phyloP scores from a whole-genome alignment of 2,113 vertebrate species.

The Irena cyanogastra region DNA sequence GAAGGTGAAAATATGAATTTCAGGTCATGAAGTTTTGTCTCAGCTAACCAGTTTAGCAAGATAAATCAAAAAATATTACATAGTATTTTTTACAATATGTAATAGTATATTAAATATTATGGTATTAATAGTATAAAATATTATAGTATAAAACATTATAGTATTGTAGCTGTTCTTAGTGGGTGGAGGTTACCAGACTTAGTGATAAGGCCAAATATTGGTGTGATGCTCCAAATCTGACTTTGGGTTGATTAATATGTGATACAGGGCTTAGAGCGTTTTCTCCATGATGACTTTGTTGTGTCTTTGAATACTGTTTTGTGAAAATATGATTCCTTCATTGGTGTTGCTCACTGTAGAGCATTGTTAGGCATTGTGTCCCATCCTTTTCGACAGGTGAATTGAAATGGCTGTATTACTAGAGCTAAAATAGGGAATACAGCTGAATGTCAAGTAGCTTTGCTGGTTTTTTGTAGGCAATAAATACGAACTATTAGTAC shows the following conservation, averaged over 20 bases:
- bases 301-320: not conserved
- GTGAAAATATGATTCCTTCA: not conserved
- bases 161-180: not conserved
- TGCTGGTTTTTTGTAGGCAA: not conserved
- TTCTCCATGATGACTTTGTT: not conserved
- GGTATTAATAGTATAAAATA: no score
- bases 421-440: not conserved
- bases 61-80: not conserved
- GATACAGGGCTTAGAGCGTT: not conserved
- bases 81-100: no score
- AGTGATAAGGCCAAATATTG: not conserved
- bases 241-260: not conserved
- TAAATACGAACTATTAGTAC: not conserved
- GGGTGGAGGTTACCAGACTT: not conserved
- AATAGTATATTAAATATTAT: no score
- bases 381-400: not conserved
- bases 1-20: not conserved
- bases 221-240: not conserved
- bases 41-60: not conserved
- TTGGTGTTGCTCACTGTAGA: not conserved
- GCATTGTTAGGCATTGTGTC: not conserved
- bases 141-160: no score
- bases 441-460: not conserved
- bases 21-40: not conserved
- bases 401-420: not conserved